Base-by-base conservation (phyloP, 2,888 invertebrate species). In the Lithodes maja region DNA sequence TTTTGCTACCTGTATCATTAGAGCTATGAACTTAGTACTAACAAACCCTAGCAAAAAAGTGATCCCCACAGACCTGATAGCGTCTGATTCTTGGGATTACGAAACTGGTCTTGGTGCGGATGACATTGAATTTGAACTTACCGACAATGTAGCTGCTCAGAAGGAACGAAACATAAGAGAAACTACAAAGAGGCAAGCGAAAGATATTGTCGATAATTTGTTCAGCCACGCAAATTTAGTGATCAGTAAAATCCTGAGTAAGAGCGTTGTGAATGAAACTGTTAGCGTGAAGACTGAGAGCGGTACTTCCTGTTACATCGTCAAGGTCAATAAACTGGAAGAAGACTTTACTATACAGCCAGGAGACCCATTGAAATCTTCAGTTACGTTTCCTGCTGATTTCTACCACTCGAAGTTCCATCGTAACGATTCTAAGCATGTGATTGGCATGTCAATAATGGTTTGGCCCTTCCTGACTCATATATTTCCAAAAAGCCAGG, bases 391-490 rank as follows among this genome's bases (percentile, higher is more conserved):
- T 7, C 91, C 91, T 2, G 1, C 52, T 50, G 17, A 55, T 0
- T 91, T 90, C 61, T 91, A 90, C 50, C 90, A 74, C 12, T 53
- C 75, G 33, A 54, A 83, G n/a, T 78, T 85, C 33, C 61, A 77
- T 12, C 90, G 89, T 55, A 82, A 85, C 15, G n/a, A 78, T 61
- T 1, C n/a, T 17, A 71, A n/a, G 71, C 12, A 12, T n/a, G 85
- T 52, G 2, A 33, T 85, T 50, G 83, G 79, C 15, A n/a, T 91
- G 3, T 87, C 81, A 74, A 74, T 84, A 2, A 50, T 90, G 49
- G 79, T 89, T 7, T 90, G 89, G 91, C 91, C 91, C 0, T 77
- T 50, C 54, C 17, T 91, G 49, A 91, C 91, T 15, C 87, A 91
- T 68, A 71, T 75, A 7, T 90, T 82, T 17, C 87, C 87, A 52